Evolutionary conservation across 2,113 vertebrate genomes (phyloP), one percentile per base, ranked within the genome.

Genomic region (Pygoscelis antarcticus): DNA sequence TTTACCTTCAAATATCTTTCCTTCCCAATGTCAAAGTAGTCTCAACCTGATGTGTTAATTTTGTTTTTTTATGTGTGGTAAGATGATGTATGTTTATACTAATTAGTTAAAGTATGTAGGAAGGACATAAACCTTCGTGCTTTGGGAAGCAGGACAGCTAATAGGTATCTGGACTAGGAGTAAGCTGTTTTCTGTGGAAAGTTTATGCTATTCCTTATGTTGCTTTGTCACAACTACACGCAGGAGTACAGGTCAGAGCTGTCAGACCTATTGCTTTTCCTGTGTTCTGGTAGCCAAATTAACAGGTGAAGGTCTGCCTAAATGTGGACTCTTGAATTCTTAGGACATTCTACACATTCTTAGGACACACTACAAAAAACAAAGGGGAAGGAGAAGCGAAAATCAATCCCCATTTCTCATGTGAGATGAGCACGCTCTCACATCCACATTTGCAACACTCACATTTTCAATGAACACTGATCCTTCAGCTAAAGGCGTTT

Each of bases 341-440:
- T 70, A 36, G 36, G 66, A 26, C 6, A 11, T 78, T 78, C 13
- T 42, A 42, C 42, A 42, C 42, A 42, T 42, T 42, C 42, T 42
- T 42, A 42, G 42, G 42, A n/a, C 44, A 36, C 4, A 8, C 32
- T 38, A 46, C 20, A 26, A 29, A 29, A 87, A 79, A 32, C 27
- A 40, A 85, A 87, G 23, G n/a, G 58, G 87, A 96, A 93, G 86
- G 27, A 90, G 95, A 95, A 95, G 46, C 3, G 47, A 96, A 94
- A 97, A 74, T 74, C 40, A 61, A 6, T 93, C 69, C 42, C 9
- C 20, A 1, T 71, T 71, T 36, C 52, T 92, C 79, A 44, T 32
- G 57, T 58, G 62, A 82, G 81, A 62, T 62, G 29, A 88, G 29
- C 40, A 14, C 19, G 3, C 7, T 90, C 64, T 93, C 62, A 88